Percentiles rank a stretch among this genome's conserved stretches.
These are phyloP conservation scores for Corydoras maculifer DNA, from an alignment of 2,113 vertebrate species.

Conservation along the genomic window DNA sequence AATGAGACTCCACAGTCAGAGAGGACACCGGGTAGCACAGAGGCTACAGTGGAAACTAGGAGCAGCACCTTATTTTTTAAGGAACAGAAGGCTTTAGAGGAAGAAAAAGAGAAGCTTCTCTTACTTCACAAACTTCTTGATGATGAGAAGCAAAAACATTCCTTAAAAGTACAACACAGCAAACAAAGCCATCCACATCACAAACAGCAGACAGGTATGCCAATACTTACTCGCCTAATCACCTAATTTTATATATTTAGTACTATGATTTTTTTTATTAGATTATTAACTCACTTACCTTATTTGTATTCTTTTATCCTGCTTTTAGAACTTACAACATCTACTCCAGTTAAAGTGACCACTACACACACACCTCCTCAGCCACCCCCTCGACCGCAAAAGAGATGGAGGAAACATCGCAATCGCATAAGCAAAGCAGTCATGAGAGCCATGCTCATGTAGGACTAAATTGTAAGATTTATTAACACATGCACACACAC, in stretches of 20 bases:
- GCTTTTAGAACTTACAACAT: constrained; percentile 46
- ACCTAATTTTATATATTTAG: background rate
- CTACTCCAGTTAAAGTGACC: constrained; percentile 18
- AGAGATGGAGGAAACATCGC: constrained; percentile 60
- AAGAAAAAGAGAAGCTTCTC: constrained; percentile 57
- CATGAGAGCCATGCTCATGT: constrained; percentile 73
- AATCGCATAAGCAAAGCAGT: constrained; percentile 70
- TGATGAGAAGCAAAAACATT: constrained; percentile 64
- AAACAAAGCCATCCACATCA: constrained; percentile 45
- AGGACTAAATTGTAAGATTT: constrained; percentile 48
- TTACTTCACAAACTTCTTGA: constrained; percentile 60
- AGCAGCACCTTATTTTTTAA: constrained; percentile 33
- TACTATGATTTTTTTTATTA: too few relatives aligned
- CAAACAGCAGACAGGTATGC: constrained; percentile 9
- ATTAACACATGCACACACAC: background rate
- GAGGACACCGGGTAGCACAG: background rate
- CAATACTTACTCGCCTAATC: background rate
- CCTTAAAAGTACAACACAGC: constrained; percentile 51
- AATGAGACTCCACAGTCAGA: constrained; percentile 26
- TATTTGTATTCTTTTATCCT: constrained; percentile 3
- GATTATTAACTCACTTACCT: too few relatives aligned
- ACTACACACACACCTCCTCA: constrained; percentile 30
- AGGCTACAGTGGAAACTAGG: constrained; percentile 42
- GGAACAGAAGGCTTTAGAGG: constrained; percentile 50
- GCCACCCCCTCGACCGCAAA: constrained; percentile 32